Conservation (phyloP, 2,113 vertebrate genomes). For the Ceyx cyanopectus region DNA sequence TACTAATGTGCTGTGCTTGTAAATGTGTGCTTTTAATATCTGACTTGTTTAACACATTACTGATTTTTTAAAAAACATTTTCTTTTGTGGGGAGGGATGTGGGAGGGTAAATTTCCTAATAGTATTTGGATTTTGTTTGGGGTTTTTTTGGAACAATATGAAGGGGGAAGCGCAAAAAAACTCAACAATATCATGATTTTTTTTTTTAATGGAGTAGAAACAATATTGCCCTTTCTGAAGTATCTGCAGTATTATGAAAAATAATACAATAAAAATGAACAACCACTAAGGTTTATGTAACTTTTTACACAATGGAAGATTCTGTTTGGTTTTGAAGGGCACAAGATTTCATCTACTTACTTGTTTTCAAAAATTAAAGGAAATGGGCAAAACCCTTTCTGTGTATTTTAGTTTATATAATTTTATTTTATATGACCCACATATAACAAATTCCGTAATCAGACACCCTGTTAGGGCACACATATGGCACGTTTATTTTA, state of each 20-base stretch:
- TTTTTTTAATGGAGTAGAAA: slow-evolving; percentile 87
- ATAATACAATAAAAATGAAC: slow-evolving; percentile 54
- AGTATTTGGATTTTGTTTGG: slow-evolving; percentile 57
- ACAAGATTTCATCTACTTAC: too few species aligned
- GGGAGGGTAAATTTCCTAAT: slow-evolving; percentile 73
- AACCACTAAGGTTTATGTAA: slow-evolving; percentile 71
- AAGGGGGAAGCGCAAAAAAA: not conserved
- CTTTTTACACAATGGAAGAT: slow-evolving; percentile 75
- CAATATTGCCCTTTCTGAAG: slow-evolving; percentile 79
- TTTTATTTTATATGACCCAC: too few species aligned
- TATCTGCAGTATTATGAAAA: slow-evolving; percentile 85
- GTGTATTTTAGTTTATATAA: too few species aligned
- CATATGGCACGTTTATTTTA: too few species aligned
- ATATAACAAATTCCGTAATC: too few species aligned
- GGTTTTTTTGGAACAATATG: slow-evolving; percentile 30
- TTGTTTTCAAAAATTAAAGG: too few species aligned
- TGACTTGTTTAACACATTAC: slow-evolving; percentile 78
- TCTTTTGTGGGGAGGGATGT: slow-evolving; percentile 21
- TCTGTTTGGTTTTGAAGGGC: too few species aligned
- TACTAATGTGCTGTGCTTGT: slow-evolving; percentile 75
- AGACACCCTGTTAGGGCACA: too few species aligned
- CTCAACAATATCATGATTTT: slow-evolving; percentile 63
- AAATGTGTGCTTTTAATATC: slow-evolving; percentile 73
- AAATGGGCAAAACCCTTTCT: too few species aligned
- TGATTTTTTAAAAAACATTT: slow-evolving; percentile 68